A percentile compares a stretch with the other conserved stretches of the same genome.
Conservation (phyloP, 64 coral and sea anemone species). For the Montipora efflorescens region DNA sequence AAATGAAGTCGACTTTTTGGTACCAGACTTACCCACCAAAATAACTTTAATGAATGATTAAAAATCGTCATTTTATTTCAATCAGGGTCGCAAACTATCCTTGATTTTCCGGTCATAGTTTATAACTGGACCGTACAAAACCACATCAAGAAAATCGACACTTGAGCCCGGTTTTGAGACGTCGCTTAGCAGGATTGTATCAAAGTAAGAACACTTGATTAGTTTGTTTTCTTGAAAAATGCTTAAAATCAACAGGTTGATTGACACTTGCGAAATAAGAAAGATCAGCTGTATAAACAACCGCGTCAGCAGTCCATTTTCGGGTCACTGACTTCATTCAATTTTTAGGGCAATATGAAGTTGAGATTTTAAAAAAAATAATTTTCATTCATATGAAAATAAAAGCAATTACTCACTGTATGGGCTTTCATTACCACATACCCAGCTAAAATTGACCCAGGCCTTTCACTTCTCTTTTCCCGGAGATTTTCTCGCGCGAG, state of each 20-base stretch:
- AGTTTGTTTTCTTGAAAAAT: slow-evolving; percentile 8
- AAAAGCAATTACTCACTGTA: too few relatives aligned
- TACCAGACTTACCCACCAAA: slow-evolving; percentile 39
- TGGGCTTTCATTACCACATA: too few relatives aligned
- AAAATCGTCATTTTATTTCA: not conserved
- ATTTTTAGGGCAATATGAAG: too few relatives aligned
- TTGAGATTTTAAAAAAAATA: too few relatives aligned
- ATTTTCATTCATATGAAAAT: too few relatives aligned
- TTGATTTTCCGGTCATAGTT: not conserved
- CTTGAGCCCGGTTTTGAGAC: too few relatives aligned
- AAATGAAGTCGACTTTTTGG: not conserved
- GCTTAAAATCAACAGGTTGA: slow-evolving; percentile 32
- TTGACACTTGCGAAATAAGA: not conserved
- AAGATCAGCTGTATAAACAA: not conserved
- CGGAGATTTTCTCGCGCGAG: too few relatives aligned
- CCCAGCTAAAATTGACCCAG: too few relatives aligned
- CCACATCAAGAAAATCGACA: too few relatives aligned
- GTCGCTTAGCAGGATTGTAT: not conserved
- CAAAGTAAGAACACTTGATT: not conserved
- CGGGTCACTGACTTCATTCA: too few relatives aligned
- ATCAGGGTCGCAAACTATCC: not conserved
- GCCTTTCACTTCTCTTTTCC: too few relatives aligned
- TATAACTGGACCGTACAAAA: not conserved
- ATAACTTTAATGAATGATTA: slow-evolving; percentile 19
- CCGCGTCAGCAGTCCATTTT: too few relatives aligned